These are phyloP conservation scores for Plectropomus leopardus DNA, from an alignment of 2,113 vertebrate species.

Conservation along the genomic window DNA sequence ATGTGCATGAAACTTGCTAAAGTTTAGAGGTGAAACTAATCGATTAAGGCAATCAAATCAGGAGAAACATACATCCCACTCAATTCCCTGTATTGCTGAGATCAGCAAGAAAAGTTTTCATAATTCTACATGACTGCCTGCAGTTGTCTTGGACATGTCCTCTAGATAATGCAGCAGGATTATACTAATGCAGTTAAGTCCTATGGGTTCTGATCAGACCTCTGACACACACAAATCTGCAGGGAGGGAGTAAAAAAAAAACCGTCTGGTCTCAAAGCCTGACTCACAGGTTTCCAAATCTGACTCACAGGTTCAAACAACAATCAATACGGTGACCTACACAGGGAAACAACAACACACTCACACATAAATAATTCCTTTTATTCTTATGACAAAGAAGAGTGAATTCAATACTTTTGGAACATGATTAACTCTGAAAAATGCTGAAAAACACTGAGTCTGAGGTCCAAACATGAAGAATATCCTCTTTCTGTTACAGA, in stretches of 20 bases:
- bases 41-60: constrained; percentile 62
- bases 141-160: constrained; percentile 44
- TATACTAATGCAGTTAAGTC: constrained; percentile 44
- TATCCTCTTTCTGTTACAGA: not conserved
- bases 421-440: constrained; percentile 12
- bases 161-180: constrained; percentile 50
- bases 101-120: constrained; percentile 45
- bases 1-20: constrained; percentile 18
- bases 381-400: constrained; percentile 10
- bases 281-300: constrained; percentile 28
- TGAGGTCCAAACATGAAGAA: not conserved
- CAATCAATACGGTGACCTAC: constrained; percentile 51
- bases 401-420: constrained; percentile 9
- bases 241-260: not conserved
- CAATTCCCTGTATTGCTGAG: constrained; percentile 51
- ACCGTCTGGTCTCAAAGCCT: not conserved
- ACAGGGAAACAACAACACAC: constrained; percentile 32
- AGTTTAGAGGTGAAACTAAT: constrained; percentile 60
- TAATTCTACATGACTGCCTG: constrained; percentile 51
- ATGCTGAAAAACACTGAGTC: constrained; percentile 2
- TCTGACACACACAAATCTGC: constrained; percentile 32
- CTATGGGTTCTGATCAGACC: constrained; percentile 39
- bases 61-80: constrained; percentile 40
- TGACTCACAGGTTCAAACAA: constrained; percentile 30
- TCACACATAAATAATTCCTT: constrained; percentile 5